Conservation (phyloP, 1,140 invertebrate genomes). For the Teleogryllus occipitalis region DNA sequence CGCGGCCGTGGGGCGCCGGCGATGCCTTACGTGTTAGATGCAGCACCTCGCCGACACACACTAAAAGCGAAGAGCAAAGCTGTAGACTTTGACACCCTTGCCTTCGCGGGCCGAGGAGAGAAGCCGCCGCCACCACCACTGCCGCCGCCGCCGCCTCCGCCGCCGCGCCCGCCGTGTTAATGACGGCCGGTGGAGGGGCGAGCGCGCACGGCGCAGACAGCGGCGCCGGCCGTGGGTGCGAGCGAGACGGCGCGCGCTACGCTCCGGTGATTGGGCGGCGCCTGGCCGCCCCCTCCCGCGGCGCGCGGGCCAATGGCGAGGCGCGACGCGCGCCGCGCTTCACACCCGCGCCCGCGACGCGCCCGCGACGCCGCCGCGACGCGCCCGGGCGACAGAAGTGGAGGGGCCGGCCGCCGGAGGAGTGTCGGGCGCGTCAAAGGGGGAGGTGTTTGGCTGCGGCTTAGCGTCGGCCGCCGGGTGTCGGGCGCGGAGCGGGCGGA, state of each 20-base stretch:
- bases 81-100: conserved; percentile 3
- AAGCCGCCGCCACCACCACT: neutral
- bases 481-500: neutral
- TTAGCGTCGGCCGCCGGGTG: conserved; percentile 1
- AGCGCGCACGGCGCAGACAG: neutral
- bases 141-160: too few relatives aligned
- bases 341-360: neutral
- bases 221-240: neutral
- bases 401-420: neutral
- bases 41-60: conserved; percentile 2
- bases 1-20: neutral
- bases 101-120: neutral
- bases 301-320: neutral
- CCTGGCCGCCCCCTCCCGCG: neutral
- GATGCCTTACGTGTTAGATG: neutral
- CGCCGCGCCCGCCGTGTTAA: neutral
- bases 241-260: conserved; percentile 1
- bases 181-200: too few relatives aligned
- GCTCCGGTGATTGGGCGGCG: conserved; percentile 1
- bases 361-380: neutral
- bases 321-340: neutral
- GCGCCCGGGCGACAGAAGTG: conserved; percentile 1
- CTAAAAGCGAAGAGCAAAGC: conserved; percentile 3
- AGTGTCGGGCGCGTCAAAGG: conserved; percentile 2
- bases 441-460: conserved; percentile 1